These are phyloP conservation scores for Cordilura impudica DNA, from an alignment of 2,888 invertebrate species.

Conservation along the genomic window DNA sequence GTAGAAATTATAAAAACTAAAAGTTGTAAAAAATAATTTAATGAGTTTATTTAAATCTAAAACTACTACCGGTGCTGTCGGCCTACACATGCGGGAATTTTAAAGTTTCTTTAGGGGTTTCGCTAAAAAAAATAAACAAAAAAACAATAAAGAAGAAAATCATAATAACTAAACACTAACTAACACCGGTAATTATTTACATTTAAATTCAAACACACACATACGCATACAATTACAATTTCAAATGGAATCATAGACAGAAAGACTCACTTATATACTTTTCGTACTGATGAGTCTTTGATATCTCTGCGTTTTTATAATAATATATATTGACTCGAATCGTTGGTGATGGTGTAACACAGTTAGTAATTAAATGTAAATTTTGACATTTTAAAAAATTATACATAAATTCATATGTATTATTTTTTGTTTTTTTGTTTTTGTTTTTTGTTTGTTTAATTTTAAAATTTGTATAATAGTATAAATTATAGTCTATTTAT, in stretches of 20 bases:
- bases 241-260: not conserved
- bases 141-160: slow-evolving; percentile 4
- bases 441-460: slow-evolving; percentile 38
- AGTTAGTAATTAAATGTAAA: slow-evolving; percentile 63
- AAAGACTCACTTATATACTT: not conserved
- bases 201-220: slow-evolving; percentile 17
- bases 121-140: slow-evolving; percentile 16
- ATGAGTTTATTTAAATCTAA: slow-evolving; percentile 30
- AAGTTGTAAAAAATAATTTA: slow-evolving; percentile 3
- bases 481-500: slow-evolving; percentile 49
- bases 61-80: slow-evolving; percentile 45
- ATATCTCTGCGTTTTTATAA: not conserved
- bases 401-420: slow-evolving; percentile 13
- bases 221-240: not conserved
- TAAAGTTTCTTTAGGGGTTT: not conserved
- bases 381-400: slow-evolving; percentile 60
- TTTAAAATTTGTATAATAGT: slow-evolving; percentile 38
- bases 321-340: not conserved
- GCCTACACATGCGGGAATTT: slow-evolving; percentile 8
- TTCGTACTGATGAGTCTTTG: not conserved
- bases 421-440: slow-evolving; percentile 19
- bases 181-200: slow-evolving; percentile 43
- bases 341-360: slow-evolving; percentile 38
- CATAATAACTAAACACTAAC: slow-evolving; percentile 11
- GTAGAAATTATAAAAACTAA: not conserved